phyloP scores from a whole-genome alignment of 1,140 invertebrate genomes.

The Lysiphlebus fabarum region DNA sequence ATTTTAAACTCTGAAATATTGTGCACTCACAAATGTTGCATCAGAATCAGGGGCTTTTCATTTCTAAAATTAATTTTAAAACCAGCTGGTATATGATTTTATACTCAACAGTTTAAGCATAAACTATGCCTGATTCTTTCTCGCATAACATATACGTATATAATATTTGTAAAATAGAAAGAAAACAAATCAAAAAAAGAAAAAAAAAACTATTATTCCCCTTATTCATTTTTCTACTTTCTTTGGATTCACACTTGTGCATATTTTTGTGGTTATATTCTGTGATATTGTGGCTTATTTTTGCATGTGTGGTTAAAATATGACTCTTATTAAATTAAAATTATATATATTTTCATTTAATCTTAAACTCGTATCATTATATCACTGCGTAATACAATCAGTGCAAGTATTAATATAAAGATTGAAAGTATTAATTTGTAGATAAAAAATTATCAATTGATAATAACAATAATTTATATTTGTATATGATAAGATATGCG shows the following conservation, averaged over 20 bases:
- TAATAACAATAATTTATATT: too few relatives aligned
- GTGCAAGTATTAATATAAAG: too few relatives aligned
- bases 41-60: conserved; percentile 42
- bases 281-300: conserved; percentile 11
- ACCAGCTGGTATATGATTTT: conserved; percentile 23
- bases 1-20: conserved; percentile 11
- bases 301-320: conserved; percentile 12
- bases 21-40: conserved; percentile 39
- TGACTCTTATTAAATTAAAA: too few relatives aligned
- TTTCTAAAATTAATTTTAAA: conserved; percentile 26
- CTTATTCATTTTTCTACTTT: conserved; percentile 9
- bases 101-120: too few relatives aligned
- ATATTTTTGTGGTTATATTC: conserved; percentile 15
- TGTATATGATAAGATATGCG: too few relatives aligned
- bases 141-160: conserved; percentile 25
- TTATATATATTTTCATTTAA: too few relatives aligned
- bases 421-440: too few relatives aligned
- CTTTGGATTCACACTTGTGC: conserved; percentile 6
- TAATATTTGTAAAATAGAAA: too few relatives aligned
- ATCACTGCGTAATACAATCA: too few relatives aligned
- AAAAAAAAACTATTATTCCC: neutral
- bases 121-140: neutral
- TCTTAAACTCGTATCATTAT: too few relatives aligned
- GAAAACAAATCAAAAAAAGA: too few relatives aligned
- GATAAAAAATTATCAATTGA: too few relatives aligned